These are phyloP conservation scores for Eumerus sabulonum DNA, from an alignment of 2,888 invertebrate species.

Conservation along the genomic window DNA sequence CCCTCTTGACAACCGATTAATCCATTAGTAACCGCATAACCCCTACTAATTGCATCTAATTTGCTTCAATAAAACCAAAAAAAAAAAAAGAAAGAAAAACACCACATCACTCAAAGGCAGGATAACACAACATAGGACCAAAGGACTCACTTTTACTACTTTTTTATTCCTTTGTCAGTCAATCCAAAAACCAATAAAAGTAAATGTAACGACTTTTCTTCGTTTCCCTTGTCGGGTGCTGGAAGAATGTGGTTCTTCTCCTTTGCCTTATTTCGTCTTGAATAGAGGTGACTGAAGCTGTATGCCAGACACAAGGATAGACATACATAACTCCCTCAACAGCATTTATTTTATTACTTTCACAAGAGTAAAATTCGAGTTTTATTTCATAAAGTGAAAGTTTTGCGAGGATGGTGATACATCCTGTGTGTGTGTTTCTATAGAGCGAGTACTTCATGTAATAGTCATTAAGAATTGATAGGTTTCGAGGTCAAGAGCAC, in stretches of 20 bases:
- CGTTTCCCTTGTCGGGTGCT: not conserved
- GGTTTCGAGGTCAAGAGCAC: slow-evolving; percentile 62
- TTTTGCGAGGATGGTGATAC: slow-evolving; percentile 27
- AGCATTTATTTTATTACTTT: slow-evolving; percentile 66
- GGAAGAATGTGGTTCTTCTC: slow-evolving; percentile 1
- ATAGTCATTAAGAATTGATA: slow-evolving; percentile 45
- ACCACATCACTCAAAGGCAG: slow-evolving; percentile 35
- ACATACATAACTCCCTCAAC: slow-evolving; percentile 40
- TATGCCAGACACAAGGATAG: slow-evolving; percentile 35
- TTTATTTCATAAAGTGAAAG: slow-evolving; percentile 61
- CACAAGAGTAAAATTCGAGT: slow-evolving; percentile 58
- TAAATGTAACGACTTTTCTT: slow-evolving; percentile 37
- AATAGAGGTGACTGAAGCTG: slow-evolving; percentile 1
- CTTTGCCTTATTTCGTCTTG: slow-evolving; percentile 4
- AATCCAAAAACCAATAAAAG: slow-evolving; percentile 52
- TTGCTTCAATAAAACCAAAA: no score
- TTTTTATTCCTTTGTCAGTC: slow-evolving; percentile 59
- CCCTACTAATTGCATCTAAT: no score
- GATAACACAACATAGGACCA: slow-evolving; percentile 32
- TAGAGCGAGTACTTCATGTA: slow-evolving; percentile 42
- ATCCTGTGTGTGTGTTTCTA: not conserved
- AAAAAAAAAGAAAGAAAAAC: no score
- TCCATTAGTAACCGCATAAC: no score
- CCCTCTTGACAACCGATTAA: no score
- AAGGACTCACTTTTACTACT: slow-evolving; percentile 60